These are phyloP conservation scores for Crotalus viridis DNA, from an alignment of 2,113 vertebrate species.

Conservation along the genomic window DNA sequence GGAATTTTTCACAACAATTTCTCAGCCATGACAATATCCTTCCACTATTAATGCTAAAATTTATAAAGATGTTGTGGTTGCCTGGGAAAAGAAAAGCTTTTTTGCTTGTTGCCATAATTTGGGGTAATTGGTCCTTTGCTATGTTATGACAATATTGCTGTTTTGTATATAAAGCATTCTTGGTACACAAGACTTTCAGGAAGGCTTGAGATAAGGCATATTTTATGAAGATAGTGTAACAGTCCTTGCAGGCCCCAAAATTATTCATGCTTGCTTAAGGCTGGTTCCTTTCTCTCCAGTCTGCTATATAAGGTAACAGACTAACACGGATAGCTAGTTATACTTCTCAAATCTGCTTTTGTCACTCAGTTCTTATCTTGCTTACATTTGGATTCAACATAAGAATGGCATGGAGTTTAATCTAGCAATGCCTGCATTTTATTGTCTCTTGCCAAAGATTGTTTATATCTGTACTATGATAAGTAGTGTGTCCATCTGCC, in stretches of 20 bases:
- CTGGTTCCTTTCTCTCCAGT: not conserved
- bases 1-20: not conserved
- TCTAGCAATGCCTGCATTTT: not conserved
- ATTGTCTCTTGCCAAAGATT: not conserved
- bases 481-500: not conserved
- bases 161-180: slow-evolving; percentile 2
- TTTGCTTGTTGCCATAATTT: slow-evolving; percentile 20
- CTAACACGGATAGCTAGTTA: not conserved
- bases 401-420: not conserved
- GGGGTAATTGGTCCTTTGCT: not conserved
- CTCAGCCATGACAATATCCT: not conserved
- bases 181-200: not conserved
- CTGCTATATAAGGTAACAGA: not conserved
- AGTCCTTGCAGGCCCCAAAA: not conserved
- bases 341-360: not conserved
- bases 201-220: not conserved
- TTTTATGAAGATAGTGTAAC: not conserved
- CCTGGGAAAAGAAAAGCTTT: not conserved
- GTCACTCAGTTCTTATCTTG: not conserved
- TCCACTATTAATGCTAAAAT: not conserved
- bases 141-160: slow-evolving; percentile 15
- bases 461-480: not conserved
- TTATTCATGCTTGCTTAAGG: not conserved
- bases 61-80: not conserved
- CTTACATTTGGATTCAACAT: not conserved